Base-by-base conservation (phyloP, 2,797 vertebrate species). In the Harpagifer antarcticus region DNA sequence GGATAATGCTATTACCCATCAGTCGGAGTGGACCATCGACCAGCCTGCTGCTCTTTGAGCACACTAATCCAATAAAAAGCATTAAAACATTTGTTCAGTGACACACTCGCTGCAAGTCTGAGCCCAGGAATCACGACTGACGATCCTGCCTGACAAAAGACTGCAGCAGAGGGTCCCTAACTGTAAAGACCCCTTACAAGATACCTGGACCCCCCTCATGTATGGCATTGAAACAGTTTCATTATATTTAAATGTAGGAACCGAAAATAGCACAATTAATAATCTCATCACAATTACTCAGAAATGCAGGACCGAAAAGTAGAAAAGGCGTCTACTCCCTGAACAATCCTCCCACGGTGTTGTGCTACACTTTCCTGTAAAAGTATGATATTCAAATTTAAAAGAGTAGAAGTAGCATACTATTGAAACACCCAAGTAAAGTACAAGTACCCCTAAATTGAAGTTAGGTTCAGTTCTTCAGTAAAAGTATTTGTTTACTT, bases 21-120 rank as follows among this genome's bases (percentile, higher is more conserved):
- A 85, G 89, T 59, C 92, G 74, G 83, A 92, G 91, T 87, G 88
- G 90, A 85, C 74, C 87, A 95, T 95, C 93, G 94, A 95, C 91
- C 91, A 54, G 86, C 70, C 89, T 64, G 84, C 93, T 89, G 91
- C 86, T 90, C 86, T 86, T 72, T 89, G 88, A 93, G 89, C 89
- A 88, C 78, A 66, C 90, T 94, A 94, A 95, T 94, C 91, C 84
- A 72, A 96, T 95, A 90, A 94, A 91, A 89, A 90, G 93, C 93
- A 88, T 92, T 94, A 94, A 93, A 94, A 95, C 94, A 94, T 94
- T 94, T 95, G 94, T 95, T 93, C 88, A 75, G 88, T 90, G 92
- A 94, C 93, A 92, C 90, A 90, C 85, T 43, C 86, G 72, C 87
- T 85, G 87, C 89, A 87, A 88, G 85, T 78, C 76, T 11, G 61